These are phyloP conservation scores for Asteroscopus sphinx DNA, from an alignment of 2,888 invertebrate species.

Conservation along the genomic window DNA sequence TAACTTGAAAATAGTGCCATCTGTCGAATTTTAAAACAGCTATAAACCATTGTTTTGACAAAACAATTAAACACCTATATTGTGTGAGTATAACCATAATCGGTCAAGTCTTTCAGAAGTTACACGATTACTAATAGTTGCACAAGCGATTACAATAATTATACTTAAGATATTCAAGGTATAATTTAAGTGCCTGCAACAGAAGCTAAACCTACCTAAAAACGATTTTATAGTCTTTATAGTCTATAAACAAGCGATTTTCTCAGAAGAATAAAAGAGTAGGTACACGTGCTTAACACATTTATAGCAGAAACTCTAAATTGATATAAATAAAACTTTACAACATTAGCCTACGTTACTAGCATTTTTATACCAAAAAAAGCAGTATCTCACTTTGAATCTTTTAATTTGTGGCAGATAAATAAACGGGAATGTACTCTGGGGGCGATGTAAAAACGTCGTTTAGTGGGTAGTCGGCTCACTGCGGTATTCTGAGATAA, in stretches of 20 bases:
- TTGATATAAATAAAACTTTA: slow-evolving; percentile 40
- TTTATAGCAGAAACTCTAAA: slow-evolving; percentile 24
- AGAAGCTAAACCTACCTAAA: too few species aligned
- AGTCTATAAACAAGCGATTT: slow-evolving; percentile 1
- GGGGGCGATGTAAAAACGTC: slow-evolving; percentile 46
- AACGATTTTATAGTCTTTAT: not conserved
- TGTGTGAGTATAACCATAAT: too few species aligned
- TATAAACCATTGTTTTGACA: too few species aligned
- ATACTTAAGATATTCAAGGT: too few species aligned
- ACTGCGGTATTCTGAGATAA: slow-evolving; percentile 71
- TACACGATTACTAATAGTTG: too few species aligned
- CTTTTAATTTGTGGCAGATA: slow-evolving; percentile 61
- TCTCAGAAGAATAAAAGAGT: slow-evolving; percentile 15
- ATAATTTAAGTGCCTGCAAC: too few species aligned
- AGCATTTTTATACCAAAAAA: slow-evolving; percentile 39
- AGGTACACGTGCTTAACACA: slow-evolving; percentile 6
- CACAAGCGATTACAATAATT: too few species aligned
- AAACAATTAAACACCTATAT: too few species aligned
- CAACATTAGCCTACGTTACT: slow-evolving; percentile 16
- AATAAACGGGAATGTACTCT: slow-evolving; percentile 53
- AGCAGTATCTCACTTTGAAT: slow-evolving; percentile 49
- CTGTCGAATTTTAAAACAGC: too few species aligned
- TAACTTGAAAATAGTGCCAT: too few species aligned
- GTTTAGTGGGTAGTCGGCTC: slow-evolving; percentile 60
- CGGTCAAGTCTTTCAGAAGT: too few species aligned